Evolutionary conservation across 2,797 vertebrate genomes (phyloP).

Genomic region (Crocidura indochinensis): DNA sequence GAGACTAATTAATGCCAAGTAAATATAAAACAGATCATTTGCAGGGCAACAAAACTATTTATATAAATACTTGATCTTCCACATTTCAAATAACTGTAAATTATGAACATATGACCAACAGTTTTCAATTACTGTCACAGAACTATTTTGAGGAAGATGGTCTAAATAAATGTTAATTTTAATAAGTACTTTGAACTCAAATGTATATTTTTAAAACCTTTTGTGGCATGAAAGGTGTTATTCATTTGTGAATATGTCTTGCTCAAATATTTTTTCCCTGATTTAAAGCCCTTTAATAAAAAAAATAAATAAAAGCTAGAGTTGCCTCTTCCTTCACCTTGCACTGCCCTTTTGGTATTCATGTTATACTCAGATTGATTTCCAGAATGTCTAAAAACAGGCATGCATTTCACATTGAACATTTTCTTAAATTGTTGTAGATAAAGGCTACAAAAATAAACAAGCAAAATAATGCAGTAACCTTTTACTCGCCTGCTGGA

Average conservation of each 20-base stretch:
- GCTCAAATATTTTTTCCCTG: conserved; percentile 67
- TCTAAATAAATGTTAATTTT: conserved; percentile 86
- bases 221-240: conserved; percentile 75
- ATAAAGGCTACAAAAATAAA: conserved; percentile 89
- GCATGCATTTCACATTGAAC: conserved; percentile 86
- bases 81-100: conserved; percentile 87
- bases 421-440: conserved; percentile 73
- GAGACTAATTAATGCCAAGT: conserved; percentile 6
- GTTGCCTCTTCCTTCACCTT: conserved; percentile 88
- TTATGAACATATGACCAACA: conserved; percentile 81
- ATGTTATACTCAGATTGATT: conserved; percentile 86
- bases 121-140: conserved; percentile 72
- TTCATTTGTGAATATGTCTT: conserved; percentile 80
- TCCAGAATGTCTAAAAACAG: conserved; percentile 85
- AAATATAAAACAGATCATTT: conserved; percentile 64
- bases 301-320: conserved; percentile 82
- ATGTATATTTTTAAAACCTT: conserved; percentile 76
- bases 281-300: conserved; percentile 80
- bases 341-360: conserved; percentile 89
- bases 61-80: conserved; percentile 66
- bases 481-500: conserved; percentile 93
- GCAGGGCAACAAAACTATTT: conserved; percentile 42
- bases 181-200: conserved; percentile 77
- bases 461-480: conserved; percentile 92
- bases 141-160: conserved; percentile 75